Percentiles rank a stretch among this genome's conserved stretches.
These are phyloP conservation scores for Ctenochaetus hawaiiensis DNA, from an alignment of 2,797 vertebrate genomes.

Conservation along the genomic window DNA sequence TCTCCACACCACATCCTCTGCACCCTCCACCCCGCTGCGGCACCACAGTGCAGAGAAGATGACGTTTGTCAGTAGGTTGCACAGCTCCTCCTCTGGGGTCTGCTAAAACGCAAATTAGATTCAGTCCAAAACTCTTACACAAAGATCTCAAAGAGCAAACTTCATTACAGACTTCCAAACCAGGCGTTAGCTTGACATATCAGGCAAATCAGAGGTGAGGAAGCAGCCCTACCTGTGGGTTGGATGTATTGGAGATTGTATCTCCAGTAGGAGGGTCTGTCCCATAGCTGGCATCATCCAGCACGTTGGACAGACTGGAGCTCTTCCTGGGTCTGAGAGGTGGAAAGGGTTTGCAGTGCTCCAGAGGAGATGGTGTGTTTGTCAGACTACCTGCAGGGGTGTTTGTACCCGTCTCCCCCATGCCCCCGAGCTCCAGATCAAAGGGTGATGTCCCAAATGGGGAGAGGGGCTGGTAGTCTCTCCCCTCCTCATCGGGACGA, in stretches of 20 bases:
- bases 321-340: conserved; percentile 89
- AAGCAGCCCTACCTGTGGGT: conserved; percentile 89
- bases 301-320: conserved; percentile 96
- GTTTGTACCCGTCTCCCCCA: conserved; percentile 83
- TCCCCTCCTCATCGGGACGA: conserved; percentile 75
- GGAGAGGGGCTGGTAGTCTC: conserved; percentile 90
- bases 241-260: conserved; percentile 94
- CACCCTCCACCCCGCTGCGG: conserved; percentile 88
- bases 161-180: background rate
- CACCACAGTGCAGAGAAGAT: conserved; percentile 95
- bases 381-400: conserved; percentile 89
- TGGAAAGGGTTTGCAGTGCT: conserved; percentile 90
- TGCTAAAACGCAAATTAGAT: conserved; percentile 79
- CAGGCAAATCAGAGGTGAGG: background rate
- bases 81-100: conserved; percentile 95
- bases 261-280: conserved; percentile 89
- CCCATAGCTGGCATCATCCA: conserved; percentile 92
- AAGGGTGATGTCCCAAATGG: conserved; percentile 90
- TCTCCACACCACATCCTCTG: conserved; percentile 90
- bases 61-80: conserved; percentile 96
- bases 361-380: conserved; percentile 92
- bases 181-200: background rate
- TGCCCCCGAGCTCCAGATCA: conserved; percentile 88
- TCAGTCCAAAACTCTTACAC: background rate
- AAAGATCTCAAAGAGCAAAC: background rate